A percentile compares a stretch with the other conserved stretches of the same genome.
Evolutionary conservation across 2,888 invertebrate species (phyloP).

Genomic region (Tipula helvola): DNA sequence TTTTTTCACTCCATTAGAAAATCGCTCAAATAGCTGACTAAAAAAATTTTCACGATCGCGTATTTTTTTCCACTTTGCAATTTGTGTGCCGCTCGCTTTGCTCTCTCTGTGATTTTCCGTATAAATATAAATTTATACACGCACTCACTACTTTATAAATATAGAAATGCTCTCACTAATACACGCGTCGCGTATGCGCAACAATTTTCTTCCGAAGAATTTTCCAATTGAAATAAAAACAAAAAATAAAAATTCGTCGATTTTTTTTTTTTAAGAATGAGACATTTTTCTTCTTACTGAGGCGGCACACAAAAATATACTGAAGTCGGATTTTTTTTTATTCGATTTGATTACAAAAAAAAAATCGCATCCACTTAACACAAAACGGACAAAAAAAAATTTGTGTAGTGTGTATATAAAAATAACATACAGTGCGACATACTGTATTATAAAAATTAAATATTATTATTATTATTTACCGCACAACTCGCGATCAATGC

Average conservation of each 20-base stretch:
- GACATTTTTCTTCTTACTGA: conserved; percentile 4
- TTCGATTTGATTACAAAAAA: neutral
- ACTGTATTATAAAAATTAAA: neutral
- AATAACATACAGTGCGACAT: neutral
- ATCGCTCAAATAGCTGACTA: neutral
- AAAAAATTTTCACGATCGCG: neutral
- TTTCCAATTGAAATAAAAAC: neutral
- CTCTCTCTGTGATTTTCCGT: neutral
- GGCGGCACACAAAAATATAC: neutral
- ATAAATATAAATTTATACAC: neutral
- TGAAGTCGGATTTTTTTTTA: neutral
- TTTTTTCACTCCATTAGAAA: conserved; percentile 5
- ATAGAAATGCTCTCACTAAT: neutral
- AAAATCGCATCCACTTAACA: conserved; percentile 4
- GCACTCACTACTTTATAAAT: neutral
- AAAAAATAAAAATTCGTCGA: neutral
- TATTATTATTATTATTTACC: neutral
- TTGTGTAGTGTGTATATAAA: neutral
- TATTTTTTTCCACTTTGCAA: neutral
- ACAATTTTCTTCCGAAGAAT: neutral
- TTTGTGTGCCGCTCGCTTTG: neutral
- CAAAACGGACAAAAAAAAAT: neutral
- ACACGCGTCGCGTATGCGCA: neutral
- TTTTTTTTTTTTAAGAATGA: neutral
- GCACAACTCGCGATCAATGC: neutral